Conservation (phyloP, 2,888 invertebrate genomes). For the Amphiduros pacificus region DNA sequence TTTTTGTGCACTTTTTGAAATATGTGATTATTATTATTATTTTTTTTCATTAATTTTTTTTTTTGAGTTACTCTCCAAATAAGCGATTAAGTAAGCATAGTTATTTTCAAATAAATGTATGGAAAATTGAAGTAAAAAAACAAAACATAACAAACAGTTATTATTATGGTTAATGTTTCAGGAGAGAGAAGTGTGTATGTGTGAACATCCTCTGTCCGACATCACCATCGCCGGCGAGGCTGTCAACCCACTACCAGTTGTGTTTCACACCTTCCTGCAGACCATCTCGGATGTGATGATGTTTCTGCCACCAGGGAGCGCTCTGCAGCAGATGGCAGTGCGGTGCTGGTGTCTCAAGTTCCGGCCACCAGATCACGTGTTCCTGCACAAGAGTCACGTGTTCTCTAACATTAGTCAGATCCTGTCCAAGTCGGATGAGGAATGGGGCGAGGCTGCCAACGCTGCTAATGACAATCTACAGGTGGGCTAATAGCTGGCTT, state of each 20-base stretch:
- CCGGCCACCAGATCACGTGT: slow-evolving; percentile 84
- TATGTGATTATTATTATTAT: no score
- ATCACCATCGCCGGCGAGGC: slow-evolving; percentile 70
- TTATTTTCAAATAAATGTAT: no score
- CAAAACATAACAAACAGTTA: no score
- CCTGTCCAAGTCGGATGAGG: slow-evolving; percentile 79
- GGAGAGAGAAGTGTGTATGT: slow-evolving; percentile 59
- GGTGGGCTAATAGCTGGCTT: background rate
- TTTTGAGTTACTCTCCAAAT: no score
- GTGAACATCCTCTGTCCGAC: slow-evolving; percentile 80
- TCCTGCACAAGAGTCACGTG: slow-evolving; percentile 88
- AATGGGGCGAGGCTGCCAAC: slow-evolving; percentile 21
- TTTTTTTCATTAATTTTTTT: no score
- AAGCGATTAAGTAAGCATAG: no score
- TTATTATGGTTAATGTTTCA: slow-evolving; percentile 5
- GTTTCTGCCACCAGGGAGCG: slow-evolving; percentile 81
- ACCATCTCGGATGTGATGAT: slow-evolving; percentile 91
- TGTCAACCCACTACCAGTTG: slow-evolving; percentile 66
- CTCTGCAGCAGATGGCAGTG: slow-evolving; percentile 85
- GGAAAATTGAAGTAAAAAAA: no score
- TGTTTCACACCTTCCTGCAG: slow-evolving; percentile 84
- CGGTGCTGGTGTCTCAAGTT: slow-evolving; percentile 92
- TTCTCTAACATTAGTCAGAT: slow-evolving; percentile 96
- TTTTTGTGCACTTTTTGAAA: no score
- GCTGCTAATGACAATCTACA: slow-evolving; percentile 9